Conservation (phyloP, 2,888 invertebrate species). For the Machimus atricapillus region DNA sequence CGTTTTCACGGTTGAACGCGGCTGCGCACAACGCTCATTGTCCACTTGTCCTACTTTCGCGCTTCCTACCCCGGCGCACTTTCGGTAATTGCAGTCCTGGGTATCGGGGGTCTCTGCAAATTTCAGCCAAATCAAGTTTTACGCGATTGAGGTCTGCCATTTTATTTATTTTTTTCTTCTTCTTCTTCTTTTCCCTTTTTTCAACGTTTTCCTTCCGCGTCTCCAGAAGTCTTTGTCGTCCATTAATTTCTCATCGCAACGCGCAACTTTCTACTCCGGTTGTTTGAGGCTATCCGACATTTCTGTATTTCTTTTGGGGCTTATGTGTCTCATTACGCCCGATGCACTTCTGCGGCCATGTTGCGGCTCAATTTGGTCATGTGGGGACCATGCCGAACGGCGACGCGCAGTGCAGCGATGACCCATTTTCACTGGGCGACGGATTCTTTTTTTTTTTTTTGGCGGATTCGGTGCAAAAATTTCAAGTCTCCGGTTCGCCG, state of each 20-base stretch:
- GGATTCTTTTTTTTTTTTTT: background rate
- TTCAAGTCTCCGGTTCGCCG: background rate
- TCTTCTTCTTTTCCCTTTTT: background rate
- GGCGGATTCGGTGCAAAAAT: background rate
- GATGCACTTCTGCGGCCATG: constrained; percentile 28
- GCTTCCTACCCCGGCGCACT: constrained; percentile 6
- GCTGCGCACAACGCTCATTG: background rate
- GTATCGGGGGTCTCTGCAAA: background rate
- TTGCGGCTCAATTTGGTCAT: constrained; percentile 36
- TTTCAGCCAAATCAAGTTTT: background rate
- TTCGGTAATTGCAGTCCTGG: constrained; percentile 23
- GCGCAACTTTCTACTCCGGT: constrained; percentile 37
- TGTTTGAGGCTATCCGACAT: background rate
- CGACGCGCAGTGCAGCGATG: constrained; percentile 5
- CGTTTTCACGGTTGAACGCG: background rate
- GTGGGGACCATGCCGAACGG: background rate
- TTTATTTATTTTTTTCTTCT: background rate
- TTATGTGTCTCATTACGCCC: background rate
- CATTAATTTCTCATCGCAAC: constrained; percentile 1
- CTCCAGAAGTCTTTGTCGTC: constrained; percentile 34
- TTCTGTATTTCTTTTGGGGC: background rate
- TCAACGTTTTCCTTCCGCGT: background rate
- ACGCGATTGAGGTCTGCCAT: constrained; percentile 11
- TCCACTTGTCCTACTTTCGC: constrained; percentile 38
- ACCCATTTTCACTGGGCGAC: background rate